phyloP scores from a whole-genome alignment of 2,113 vertebrate species.

The Gymnocephalus cernua region DNA sequence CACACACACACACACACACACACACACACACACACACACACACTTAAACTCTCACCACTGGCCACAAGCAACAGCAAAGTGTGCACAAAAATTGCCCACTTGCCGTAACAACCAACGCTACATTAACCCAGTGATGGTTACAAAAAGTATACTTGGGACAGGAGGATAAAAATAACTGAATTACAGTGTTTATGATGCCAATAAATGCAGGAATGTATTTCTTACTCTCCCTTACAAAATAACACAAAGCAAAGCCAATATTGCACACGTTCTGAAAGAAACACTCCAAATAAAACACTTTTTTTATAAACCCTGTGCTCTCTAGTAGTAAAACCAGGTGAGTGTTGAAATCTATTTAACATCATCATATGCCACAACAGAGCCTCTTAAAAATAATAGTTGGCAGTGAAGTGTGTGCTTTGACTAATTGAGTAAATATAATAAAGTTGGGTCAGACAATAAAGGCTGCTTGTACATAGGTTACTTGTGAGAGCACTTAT shows the following conservation, averaged over 20 bases:
- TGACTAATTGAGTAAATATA: constrained; percentile 50
- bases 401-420: constrained; percentile 55
- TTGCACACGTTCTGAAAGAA: not conserved
- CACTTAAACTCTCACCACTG: no score
- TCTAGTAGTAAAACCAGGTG: constrained; percentile 32
- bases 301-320: not conserved
- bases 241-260: constrained; percentile 1
- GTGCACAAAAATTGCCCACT: not conserved
- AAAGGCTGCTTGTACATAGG: constrained; percentile 37
- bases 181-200: not conserved
- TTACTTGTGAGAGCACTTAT: constrained; percentile 35
- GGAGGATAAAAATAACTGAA: constrained; percentile 20
- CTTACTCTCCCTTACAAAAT: not conserved
- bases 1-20: no score
- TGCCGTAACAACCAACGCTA: not conserved
- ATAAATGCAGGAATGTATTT: not conserved
- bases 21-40: no score
- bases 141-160: not conserved
- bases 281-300: constrained; percentile 1
- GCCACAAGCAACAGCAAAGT: not conserved
- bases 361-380: constrained; percentile 47
- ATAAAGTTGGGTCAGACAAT: constrained; percentile 44
- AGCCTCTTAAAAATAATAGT: constrained; percentile 72
- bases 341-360: constrained; percentile 19
- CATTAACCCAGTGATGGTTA: not conserved